Evolutionary conservation across 2,113 vertebrate genomes (phyloP), one percentile per base, ranked within the genome.

Genomic region (Cheilinus undulatus): DNA sequence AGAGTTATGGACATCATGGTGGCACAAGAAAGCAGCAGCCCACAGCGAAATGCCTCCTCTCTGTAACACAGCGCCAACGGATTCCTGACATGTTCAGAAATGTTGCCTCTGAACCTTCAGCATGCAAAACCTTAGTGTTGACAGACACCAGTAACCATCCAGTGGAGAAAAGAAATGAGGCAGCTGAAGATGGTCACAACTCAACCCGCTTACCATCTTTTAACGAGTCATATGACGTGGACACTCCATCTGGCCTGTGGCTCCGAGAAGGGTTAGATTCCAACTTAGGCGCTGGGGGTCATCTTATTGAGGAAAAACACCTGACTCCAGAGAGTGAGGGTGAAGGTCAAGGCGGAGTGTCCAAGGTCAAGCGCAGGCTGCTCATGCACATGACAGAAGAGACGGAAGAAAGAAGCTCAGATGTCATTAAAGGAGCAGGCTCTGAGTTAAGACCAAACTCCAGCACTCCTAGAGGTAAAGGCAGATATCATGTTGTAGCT

Each of bases 291-390:
- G 60, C 66, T 5, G 50, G 57, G n/a, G 28, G 59, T 64, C 27
- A 32, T 36, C 32, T 40, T 7, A 7, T 52, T 58, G 62, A 46
- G 34, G 80, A 63, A 58, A 79, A 78, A 27, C 49, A 77, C 46
- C 54, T 90, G 73, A 93, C 91, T 28, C 89, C 87, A 15, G 83
- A 90, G 28, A 82, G 64, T 11, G 68, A 15, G 7, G 51, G 10
- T 5, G 88, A 80, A 4, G 67, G 59, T 36, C 82, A 90, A 15
- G 81, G 62, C 4, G 72, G 57, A 3, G 22, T 30, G 0, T 84
- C 80, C 14, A 88, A 83, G 53, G 92, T 92, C 68, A 94, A 93
- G 73, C 89, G 93, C 19, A 90, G 90, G 28, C 89, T 94, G 42
- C 75, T 91, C 30, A 92, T 93, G 92, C 88, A 91, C 2, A n/a